These are phyloP conservation scores for Halcyon leucocephala DNA, from an alignment of 2,797 vertebrate species.

Conservation along the genomic window DNA sequence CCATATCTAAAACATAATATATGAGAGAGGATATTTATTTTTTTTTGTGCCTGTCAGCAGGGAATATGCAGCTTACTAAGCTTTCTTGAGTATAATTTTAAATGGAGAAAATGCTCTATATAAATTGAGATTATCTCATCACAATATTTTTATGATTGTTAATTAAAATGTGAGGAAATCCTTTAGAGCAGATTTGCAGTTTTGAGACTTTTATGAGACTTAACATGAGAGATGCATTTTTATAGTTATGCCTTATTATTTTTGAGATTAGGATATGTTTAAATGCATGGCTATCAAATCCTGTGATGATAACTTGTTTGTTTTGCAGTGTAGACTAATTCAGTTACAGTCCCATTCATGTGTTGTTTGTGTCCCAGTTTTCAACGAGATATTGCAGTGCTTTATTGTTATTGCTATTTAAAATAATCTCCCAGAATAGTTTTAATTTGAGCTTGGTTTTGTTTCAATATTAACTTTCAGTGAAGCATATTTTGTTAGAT, in stretches of 20 bases:
- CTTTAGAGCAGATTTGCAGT: constrained; percentile 66
- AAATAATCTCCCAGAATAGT: background rate
- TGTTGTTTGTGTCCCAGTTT: constrained; percentile 21
- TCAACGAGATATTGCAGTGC: background rate
- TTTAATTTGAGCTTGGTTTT: constrained; percentile 7
- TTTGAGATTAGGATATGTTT: constrained; percentile 37
- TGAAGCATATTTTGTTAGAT: background rate
- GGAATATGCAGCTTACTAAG: constrained; percentile 55
- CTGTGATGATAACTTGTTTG: constrained; percentile 55
- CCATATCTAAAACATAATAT: background rate
- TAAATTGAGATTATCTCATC: constrained; percentile 67
- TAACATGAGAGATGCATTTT: constrained; percentile 60
- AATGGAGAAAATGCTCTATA: constrained; percentile 50
- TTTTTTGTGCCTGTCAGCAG: constrained; percentile 56
- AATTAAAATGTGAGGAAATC: constrained; percentile 73
- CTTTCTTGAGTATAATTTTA: constrained; percentile 56
- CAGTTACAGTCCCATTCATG: constrained; percentile 13
- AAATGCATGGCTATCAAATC: constrained; percentile 46
- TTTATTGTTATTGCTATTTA: constrained; percentile 42
- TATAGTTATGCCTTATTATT: constrained; percentile 57
- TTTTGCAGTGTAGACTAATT: constrained; percentile 41
- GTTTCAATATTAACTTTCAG: background rate
- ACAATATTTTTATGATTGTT: constrained; percentile 68
- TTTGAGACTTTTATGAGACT: constrained; percentile 67
- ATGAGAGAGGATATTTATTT: background rate